Base-by-base conservation (phyloP, 2,888 invertebrate species). In the Zygogramma bicolorata region DNA sequence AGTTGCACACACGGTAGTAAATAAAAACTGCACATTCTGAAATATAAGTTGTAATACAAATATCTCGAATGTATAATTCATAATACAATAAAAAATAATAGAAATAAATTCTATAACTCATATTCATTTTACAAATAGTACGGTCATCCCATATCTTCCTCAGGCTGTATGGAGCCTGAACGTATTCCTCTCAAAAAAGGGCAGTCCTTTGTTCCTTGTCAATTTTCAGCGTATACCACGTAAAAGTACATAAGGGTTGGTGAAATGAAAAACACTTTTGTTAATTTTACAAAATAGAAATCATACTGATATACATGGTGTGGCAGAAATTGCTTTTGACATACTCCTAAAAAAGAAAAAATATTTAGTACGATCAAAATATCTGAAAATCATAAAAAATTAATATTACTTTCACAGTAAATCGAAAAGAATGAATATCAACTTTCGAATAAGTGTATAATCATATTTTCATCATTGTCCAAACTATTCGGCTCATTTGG, bases 21-120 rank as follows among this genome's bases (percentile, higher is more conserved):
- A 27, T 42, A 4, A 29, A 40, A 65, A 57, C 34, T 20, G 31
- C 15, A 22, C n/a, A 49, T 53, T 71, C 58, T 57, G 67, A 71
- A 71, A 71, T 71, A 71, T 71, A 71, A 62, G 66, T 61, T 70
- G 46, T 67, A 71, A 62, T 71, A 67, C 67, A 71, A 71, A 71
- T 62, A 66, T 57, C 40, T 34, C 38, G 34, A 71, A 71, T 58
- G 62, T 71, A 71, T 57, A 71, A 71, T 62, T 42, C 62, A 58
- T 25, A 53, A 27, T 71, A 67, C 27, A 46, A 29, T 65, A 70
- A 65, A 60, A 65, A 66, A 20, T 13, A 61, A 42, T 58, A 60
- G 25, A 59, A 22, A 65, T 42, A 18, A 59, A 60, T 69, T 25
- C n/a, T 59, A 70, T n/a, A 42, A 65, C 46, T 58, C 42, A 53